These are phyloP conservation scores for Sebastes steindachneri DNA, from an alignment of 2,797 vertebrate species.

Conservation along the genomic window DNA sequence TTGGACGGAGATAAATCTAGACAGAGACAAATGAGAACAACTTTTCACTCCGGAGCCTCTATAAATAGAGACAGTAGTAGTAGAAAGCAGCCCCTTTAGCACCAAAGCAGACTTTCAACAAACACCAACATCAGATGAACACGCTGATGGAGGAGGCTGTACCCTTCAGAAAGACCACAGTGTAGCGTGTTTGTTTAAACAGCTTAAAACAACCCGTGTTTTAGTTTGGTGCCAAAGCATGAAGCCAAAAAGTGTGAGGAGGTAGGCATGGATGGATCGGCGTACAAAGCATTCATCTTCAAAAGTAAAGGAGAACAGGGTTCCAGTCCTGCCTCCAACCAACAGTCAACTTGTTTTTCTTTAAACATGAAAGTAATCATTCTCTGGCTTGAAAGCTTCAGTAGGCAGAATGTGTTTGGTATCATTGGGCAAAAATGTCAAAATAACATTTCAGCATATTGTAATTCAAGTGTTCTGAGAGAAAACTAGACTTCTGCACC, in stretches of 20 bases:
- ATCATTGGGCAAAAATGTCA: too few relatives aligned
- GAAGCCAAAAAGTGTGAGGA: background rate
- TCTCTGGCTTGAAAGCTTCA: background rate
- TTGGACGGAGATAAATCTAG: slow-evolving; percentile 69
- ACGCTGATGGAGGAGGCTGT: background rate
- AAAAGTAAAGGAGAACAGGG: background rate
- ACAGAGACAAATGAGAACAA: slow-evolving; percentile 78
- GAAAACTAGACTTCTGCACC: too few relatives aligned
- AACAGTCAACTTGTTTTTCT: background rate
- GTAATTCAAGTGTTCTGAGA: too few relatives aligned
- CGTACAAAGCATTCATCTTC: background rate
- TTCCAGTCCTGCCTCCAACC: background rate
- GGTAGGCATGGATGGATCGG: background rate
- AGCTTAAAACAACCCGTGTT: background rate
- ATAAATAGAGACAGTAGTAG: slow-evolving; percentile 68
- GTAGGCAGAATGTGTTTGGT: too few relatives aligned
- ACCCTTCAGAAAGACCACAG: background rate
- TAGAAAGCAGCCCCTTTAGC: slow-evolving; percentile 34
- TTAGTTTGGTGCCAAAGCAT: background rate
- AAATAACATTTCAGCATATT: rapidly evolving
- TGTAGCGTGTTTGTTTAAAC: slow-evolving; percentile 4
- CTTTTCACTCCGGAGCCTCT: slow-evolving; percentile 56
- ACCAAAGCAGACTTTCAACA: slow-evolving; percentile 14
- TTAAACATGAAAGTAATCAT: background rate
- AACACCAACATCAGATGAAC: slow-evolving; percentile 31